phyloP scores from a whole-genome alignment of 1,140 invertebrate species.

The Myzus persicae region DNA sequence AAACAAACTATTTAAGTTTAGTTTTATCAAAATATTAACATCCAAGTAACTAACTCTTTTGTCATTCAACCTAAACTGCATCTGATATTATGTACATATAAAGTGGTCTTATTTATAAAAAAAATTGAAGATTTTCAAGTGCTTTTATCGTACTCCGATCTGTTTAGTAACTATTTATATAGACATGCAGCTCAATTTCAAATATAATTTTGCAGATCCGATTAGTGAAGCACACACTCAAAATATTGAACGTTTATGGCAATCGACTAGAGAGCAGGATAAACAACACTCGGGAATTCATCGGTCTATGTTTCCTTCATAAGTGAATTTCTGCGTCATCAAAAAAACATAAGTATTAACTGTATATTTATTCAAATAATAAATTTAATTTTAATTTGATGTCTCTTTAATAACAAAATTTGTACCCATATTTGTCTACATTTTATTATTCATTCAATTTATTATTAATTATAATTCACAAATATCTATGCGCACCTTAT shows the following conservation, averaged over 20 bases:
- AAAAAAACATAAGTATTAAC: no score
- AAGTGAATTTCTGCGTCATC: no score
- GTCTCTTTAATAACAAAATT: no score
- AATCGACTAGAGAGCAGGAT: not conserved
- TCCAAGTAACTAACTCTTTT: no score
- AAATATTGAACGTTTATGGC: not conserved
- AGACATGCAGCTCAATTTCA: not conserved
- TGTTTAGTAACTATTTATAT: not conserved
- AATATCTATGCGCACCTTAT: no score
- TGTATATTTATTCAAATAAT: no score
- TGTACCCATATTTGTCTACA: no score
- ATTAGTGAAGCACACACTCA: not conserved
- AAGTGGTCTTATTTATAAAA: not conserved
- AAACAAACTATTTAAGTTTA: not conserved
- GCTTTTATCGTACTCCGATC: no score
- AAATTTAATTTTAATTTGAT: no score
- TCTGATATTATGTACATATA: not conserved
- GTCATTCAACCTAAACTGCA: not conserved
- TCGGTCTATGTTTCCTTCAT: no score
- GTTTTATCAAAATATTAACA: not conserved
- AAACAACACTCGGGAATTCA: not conserved
- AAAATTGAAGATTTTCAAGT: not conserved
- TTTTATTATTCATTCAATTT: no score
- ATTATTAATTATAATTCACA: no score
- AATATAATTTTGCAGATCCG: not conserved